Evolutionary conservation across 2,113 vertebrate species (phyloP), one percentile per base, ranked within the genome.

Genomic region (Cheirogaleus medius): DNA sequence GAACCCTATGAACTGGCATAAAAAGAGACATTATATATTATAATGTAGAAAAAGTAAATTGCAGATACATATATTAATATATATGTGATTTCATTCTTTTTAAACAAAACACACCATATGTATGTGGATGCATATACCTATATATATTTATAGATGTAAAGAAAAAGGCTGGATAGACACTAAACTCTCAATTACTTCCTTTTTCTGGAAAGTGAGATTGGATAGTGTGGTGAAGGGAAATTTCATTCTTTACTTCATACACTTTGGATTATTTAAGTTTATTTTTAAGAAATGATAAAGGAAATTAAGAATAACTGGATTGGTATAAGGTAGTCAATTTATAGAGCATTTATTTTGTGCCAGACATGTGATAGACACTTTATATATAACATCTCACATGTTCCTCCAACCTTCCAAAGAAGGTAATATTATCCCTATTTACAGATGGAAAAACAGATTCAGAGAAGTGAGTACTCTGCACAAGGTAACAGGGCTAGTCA

Each of bases 191-290:
- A 90, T 23, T 60, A 52, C 18, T 34, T 63, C 37, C 71, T 80
- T 93, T 39, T 80, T 88, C 78, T 87, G 3, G 8, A 92, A 23
- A 92, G 17, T 27, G 60, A 93, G 56, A 63, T 39, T 58, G 9
- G 74, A 29, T 37, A 42, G 34, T 73, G 34, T 56, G 29, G 49
- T 42, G 3, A 58, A 39, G 20, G 52, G 9, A 17, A n/a, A 54
- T 84, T 82, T 95, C 29, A 58, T 44, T 91, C 71, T 93, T 86
- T 12, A 52, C 42, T 92, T 85, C 37, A 54, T 68, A 54, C 7
- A 49, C 15, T 88, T 76, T 71, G 18, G 32, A 91, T 95, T 84
- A 82, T 63, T 92, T 94, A 76, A 37, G 12, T 94, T 56, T 91
- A 82, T 58, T 87, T 74, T 78, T 54, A 29, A 21, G 82, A 94